Evolutionary conservation across 1,140 invertebrate genomes (phyloP).

Genomic region (Tetramorium simillimum): DNA sequence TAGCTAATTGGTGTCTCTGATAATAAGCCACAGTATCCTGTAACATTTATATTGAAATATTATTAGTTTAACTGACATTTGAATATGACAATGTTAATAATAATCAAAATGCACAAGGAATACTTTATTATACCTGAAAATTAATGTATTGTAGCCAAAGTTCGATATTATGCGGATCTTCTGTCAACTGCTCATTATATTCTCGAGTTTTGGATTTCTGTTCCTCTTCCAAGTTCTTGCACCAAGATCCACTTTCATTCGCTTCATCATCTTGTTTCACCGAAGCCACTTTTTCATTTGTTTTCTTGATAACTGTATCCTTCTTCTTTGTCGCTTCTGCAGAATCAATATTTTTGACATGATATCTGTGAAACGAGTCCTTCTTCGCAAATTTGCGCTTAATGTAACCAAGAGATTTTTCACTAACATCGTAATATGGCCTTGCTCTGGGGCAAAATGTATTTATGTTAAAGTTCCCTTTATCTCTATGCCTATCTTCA

Average conservation of each 20-base stretch:
- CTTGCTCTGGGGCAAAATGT: constrained; percentile 83
- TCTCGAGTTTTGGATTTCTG: constrained; percentile 83
- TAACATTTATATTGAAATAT: constrained; percentile 49
- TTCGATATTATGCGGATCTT: constrained; percentile 85
- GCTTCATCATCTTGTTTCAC: constrained; percentile 37
- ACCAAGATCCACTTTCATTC: constrained; percentile 66
- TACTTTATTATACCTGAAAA: constrained; percentile 84
- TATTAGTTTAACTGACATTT: constrained; percentile 36
- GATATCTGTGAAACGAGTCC: constrained; percentile 78
- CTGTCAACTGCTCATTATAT: constrained; percentile 85
- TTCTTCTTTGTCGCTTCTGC: constrained; percentile 72
- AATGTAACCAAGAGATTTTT: constrained; percentile 75
- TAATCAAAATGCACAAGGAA: not conserved
- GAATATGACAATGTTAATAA: not conserved
- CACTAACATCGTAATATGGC: constrained; percentile 81
- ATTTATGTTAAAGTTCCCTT: constrained; percentile 82
- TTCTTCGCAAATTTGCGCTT: constrained; percentile 70
- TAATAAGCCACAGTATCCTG: constrained; percentile 74
- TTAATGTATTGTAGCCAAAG: constrained; percentile 87
- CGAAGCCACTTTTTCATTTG: constrained; percentile 61
- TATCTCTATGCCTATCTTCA: constrained; percentile 85
- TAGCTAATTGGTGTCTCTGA: constrained; percentile 79
- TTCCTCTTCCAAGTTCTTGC: constrained; percentile 82
- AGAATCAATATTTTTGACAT: constrained; percentile 73
- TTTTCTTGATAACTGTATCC: constrained; percentile 73